Conservation (phyloP, 1,140 invertebrate species). For the Theocolax elegans region DNA sequence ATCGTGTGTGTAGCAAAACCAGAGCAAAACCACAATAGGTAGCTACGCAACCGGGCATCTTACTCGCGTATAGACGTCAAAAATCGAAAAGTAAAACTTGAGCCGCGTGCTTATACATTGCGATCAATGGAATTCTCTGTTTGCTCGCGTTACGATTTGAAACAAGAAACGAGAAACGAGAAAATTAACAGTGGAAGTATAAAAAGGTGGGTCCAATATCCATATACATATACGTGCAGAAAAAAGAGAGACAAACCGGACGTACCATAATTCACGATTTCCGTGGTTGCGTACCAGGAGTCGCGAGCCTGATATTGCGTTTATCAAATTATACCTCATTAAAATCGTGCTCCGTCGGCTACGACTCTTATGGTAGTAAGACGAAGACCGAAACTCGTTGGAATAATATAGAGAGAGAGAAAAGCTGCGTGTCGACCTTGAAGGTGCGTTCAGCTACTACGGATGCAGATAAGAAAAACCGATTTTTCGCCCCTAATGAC, state of each 20-base stretch:
- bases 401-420: no score
- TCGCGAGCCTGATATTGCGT: constrained; percentile 7
- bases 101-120: no score
- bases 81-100: neutral
- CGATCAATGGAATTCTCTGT: neutral
- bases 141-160: neutral
- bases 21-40: no score
- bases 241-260: constrained; percentile 6
- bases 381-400: no score
- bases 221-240: neutral
- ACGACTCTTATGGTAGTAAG: no score
- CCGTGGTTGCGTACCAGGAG: neutral
- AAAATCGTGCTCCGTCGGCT: neutral
- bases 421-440: neutral
- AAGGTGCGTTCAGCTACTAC: neutral
- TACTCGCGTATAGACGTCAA: neutral
- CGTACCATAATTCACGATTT: constrained; percentile 21
- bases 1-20: no score
- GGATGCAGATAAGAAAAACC: constrained; percentile 8
- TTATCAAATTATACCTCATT: constrained; percentile 32
- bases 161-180: neutral
- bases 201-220: no score
- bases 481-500: constrained; percentile 1
- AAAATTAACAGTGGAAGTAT: no score
- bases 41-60: no score